Evolutionary conservation across 2,113 vertebrate species (phyloP).

Genomic region (Rhizomys pruinosus): DNA sequence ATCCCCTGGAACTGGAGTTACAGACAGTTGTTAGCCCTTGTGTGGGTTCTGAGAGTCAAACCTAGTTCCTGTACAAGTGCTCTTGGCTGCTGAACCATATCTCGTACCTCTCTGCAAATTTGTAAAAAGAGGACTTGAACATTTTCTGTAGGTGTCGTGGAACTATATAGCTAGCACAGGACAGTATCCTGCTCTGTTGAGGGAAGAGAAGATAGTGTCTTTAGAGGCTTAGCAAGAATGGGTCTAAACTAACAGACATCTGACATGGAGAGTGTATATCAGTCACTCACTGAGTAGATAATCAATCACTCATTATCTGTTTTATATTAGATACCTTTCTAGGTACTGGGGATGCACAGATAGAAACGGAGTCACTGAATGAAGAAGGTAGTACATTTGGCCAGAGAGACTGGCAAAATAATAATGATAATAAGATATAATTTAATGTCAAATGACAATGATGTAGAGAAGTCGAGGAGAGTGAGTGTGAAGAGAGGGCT

Average conservation of each 20-base stretch:
- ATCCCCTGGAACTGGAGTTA: no score
- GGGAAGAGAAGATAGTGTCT: not conserved
- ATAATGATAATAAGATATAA: not conserved
- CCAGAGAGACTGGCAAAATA: not conserved
- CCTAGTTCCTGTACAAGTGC: no score
- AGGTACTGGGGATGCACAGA: not conserved
- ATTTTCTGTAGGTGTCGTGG: not conserved
- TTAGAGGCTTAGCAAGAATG: not conserved
- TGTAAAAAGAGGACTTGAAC: not conserved
- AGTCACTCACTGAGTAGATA: not conserved
- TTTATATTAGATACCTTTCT: not conserved
- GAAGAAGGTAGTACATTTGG: not conserved
- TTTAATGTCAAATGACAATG: not conserved
- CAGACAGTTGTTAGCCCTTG: no score
- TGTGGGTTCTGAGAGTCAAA: no score
- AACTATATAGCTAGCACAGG: not conserved
- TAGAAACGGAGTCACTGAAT: not conserved
- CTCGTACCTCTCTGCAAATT: no score
- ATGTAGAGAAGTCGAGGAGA: not conserved
- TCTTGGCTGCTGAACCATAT: no score
- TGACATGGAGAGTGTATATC: not conserved
- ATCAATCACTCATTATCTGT: not conserved
- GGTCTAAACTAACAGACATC: not conserved
- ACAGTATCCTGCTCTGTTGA: not conserved
- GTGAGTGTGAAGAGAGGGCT: not conserved